Evolutionary conservation across 2,888 invertebrate genomes (phyloP).

Genomic region (Tachystola acroxantha): DNA sequence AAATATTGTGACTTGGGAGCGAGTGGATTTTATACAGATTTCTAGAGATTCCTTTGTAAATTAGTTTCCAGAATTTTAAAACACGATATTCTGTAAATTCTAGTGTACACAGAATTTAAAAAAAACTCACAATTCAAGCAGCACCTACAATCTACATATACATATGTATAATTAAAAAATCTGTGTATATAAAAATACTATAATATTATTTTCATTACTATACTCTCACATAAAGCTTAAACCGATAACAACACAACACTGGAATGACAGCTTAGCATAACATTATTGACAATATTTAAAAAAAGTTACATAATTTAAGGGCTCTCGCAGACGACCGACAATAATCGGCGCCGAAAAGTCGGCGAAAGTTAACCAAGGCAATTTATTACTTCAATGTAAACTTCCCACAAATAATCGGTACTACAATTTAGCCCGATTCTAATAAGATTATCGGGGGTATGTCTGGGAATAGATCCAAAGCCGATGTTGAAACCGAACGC

Average conservation of each 20-base stretch:
- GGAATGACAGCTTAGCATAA: constrained; percentile 67
- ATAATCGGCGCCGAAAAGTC: too few relatives aligned
- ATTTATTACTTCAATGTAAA: too few relatives aligned
- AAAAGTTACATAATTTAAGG: constrained; percentile 6
- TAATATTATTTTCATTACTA: constrained; percentile 32
- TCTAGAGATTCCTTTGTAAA: constrained; percentile 54
- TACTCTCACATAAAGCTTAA: constrained; percentile 65
- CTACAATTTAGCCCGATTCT: too few relatives aligned
- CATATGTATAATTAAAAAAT: too few relatives aligned
- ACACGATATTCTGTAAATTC: constrained; percentile 21
- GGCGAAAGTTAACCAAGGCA: too few relatives aligned
- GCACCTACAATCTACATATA: constrained; percentile 55
- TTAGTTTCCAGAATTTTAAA: neutral
- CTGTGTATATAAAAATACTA: constrained; percentile 60
- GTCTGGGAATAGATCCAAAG: too few relatives aligned
- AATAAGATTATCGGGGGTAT: too few relatives aligned
- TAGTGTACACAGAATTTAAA: constrained; percentile 33
- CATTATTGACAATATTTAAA: constrained; percentile 43
- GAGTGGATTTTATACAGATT: constrained; percentile 31
- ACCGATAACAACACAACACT: constrained; percentile 55
- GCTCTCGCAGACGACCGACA: too few relatives aligned
- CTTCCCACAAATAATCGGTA: too few relatives aligned
- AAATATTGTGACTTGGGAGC: constrained; percentile 45
- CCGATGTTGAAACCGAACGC: too few relatives aligned
- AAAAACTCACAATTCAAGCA: constrained; percentile 52